Base-by-base conservation (phyloP, 2,797 vertebrate species). In the Myiothlypis coronata region DNA sequence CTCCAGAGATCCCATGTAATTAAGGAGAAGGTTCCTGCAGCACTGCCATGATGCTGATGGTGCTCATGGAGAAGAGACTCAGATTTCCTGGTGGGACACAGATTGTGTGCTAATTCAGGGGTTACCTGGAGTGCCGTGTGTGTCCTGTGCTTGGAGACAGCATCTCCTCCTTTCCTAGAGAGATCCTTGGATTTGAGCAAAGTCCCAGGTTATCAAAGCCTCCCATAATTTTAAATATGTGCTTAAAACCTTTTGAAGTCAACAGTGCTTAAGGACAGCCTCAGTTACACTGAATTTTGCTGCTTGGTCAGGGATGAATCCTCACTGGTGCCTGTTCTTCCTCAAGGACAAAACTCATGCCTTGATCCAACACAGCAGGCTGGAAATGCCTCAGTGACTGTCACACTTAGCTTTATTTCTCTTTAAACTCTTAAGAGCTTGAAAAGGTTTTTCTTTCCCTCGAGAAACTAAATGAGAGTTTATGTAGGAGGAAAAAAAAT, bases 201-300 rank as follows among this genome's bases (percentile, higher is more conserved):
- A 37, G 32, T 74, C 50, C 60, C 53, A 59, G 30, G 26, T 92
- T 72, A 77, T 30, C 70, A 94, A 85, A 94, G 30, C 74, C n/a
- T 71, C 70, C 2, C 8, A 72, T 70, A 13, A 87, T 72, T 85
- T 89, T 64, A 55, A 83, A 67, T 46, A 56, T 13, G 13, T 67
- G 43, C 67, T 90, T 89, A 65, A 89, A 95, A 65, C 39, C 43
- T 83, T 91, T 63, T 88, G 74, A 91, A 92, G 82, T 64, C 67
- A 53, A 9, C 22, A 6, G 46, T 5, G 9, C 63, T 82, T 23
- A 55, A 77, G 50, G 61, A 34, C 49, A 60, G 69, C 61, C 87
- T 95, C 41, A 41, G 71, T 46, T 39, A 11, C 43, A 11, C 39
- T 77, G 68, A 28, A 16, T 59, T 72, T 61, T 79, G 28, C 35